These are phyloP conservation scores for Drosophila recens DNA, from an alignment of 2,888 invertebrate genomes.

Conservation along the genomic window DNA sequence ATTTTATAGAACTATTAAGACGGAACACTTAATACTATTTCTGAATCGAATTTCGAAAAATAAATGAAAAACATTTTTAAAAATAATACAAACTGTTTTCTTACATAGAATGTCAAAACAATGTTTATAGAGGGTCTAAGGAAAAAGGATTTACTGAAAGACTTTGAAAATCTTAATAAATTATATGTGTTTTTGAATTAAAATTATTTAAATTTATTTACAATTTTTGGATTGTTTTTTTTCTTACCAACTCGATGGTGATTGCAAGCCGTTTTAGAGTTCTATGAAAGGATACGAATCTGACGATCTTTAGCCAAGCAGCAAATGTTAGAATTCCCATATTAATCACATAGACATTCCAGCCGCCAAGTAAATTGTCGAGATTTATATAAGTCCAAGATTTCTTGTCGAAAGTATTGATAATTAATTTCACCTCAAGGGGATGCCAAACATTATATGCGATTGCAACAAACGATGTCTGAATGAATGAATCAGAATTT, in stretches of 20 bases:
- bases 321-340: background rate
- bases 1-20: background rate
- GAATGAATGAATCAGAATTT: background rate
- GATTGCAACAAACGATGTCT: slow-evolving; percentile 19
- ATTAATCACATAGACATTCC: slow-evolving; percentile 6
- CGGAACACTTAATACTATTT: background rate
- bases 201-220: too few species aligned
- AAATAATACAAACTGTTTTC: too few species aligned
- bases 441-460: slow-evolving; percentile 30
- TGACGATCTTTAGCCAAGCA: slow-evolving; percentile 21
- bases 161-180: too few species aligned
- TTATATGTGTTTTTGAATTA: background rate
- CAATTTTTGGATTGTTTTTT: too few species aligned
- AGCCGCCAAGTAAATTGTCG: background rate
- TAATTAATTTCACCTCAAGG: background rate
- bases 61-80: background rate
- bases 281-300: slow-evolving; percentile 37
- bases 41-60: background rate
- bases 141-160: too few species aligned
- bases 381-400: slow-evolving; percentile 10
- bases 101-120: too few species aligned
- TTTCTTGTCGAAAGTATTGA: background rate
- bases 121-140: too few species aligned
- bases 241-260: slow-evolving; percentile 10
- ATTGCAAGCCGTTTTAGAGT: slow-evolving; percentile 6